Percentiles rank a stretch among this genome's conserved stretches.
Conservation (phyloP, 2,113 vertebrate species). For the Genyomyrus donnyi region DNA sequence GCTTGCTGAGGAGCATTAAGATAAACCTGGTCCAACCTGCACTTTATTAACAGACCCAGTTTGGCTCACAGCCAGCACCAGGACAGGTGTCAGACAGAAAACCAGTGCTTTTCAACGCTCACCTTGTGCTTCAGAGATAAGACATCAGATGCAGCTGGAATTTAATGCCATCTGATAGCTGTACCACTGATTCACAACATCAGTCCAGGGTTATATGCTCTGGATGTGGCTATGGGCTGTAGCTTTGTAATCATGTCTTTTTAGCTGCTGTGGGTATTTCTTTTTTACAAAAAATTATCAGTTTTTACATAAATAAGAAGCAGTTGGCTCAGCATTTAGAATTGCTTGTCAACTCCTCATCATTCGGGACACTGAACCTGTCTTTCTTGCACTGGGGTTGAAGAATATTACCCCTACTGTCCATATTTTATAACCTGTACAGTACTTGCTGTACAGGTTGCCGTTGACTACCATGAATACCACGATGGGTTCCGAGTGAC, state of each 20-base stretch:
- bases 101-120: neutral
- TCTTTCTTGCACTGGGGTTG: neutral
- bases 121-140: neutral
- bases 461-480: no score
- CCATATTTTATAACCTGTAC: neutral
- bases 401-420: neutral
- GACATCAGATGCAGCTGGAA: neutral
- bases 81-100: neutral
- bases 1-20: neutral
- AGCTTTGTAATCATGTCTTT: neutral
- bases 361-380: neutral
- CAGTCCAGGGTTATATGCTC: neutral
- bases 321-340: neutral
- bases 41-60: neutral
- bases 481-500: neutral
- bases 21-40: neutral
- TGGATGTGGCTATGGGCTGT: neutral
- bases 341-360: neutral
- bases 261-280: neutral
- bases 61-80: neutral
- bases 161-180: neutral
- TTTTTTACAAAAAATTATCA: no score
- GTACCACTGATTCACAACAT: neutral
- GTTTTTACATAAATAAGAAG: neutral
- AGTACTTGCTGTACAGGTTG: neutral